These are phyloP conservation scores for Andrena hattorfiana DNA, from an alignment of 2,888 invertebrate genomes.

Conservation along the genomic window DNA sequence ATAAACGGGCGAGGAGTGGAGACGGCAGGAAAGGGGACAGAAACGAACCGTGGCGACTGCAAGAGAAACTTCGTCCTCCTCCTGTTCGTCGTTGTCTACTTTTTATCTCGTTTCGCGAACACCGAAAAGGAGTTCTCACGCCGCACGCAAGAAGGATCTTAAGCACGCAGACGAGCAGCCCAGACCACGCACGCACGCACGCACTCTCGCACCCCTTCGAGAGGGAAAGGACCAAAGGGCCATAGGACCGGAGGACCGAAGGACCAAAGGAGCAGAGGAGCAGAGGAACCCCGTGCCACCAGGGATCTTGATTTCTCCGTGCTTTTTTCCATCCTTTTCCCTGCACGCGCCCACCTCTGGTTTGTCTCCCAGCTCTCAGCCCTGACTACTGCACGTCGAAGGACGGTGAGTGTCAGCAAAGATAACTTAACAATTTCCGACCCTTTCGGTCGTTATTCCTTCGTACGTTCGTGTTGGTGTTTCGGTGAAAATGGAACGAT, in stretches of 20 bases:
- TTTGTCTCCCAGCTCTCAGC: conserved; percentile 28
- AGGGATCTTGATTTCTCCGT: conserved; percentile 62
- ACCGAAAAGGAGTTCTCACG: conserved; percentile 71
- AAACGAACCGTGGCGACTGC: conserved; percentile 41
- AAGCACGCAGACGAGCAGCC: conserved; percentile 57
- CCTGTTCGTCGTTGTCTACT: conserved; percentile 55
- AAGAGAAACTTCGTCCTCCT: conserved; percentile 52
- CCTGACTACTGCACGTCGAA: conserved; percentile 37
- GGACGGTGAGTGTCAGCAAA: conserved; percentile 55
- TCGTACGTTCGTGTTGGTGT: not conserved
- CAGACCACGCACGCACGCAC: conserved; percentile 55
- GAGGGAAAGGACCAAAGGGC: conserved; percentile 27
- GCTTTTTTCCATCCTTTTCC: conserved; percentile 54
- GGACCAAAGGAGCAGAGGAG: conserved; percentile 50
- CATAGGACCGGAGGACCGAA: conserved; percentile 16
- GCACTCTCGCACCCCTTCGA: conserved; percentile 63
- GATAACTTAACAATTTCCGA: not conserved
- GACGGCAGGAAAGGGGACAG: conserved; percentile 6
- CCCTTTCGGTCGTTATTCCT: not conserved
- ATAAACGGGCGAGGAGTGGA: not conserved
- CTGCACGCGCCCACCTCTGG: conserved; percentile 39
- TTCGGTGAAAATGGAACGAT: not conserved
- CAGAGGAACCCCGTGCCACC: conserved; percentile 47
- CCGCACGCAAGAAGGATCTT: conserved; percentile 70
- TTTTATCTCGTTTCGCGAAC: conserved; percentile 68